Base-by-base conservation (phyloP, 2,888 invertebrate species). In the Scrobipalpa costella region DNA sequence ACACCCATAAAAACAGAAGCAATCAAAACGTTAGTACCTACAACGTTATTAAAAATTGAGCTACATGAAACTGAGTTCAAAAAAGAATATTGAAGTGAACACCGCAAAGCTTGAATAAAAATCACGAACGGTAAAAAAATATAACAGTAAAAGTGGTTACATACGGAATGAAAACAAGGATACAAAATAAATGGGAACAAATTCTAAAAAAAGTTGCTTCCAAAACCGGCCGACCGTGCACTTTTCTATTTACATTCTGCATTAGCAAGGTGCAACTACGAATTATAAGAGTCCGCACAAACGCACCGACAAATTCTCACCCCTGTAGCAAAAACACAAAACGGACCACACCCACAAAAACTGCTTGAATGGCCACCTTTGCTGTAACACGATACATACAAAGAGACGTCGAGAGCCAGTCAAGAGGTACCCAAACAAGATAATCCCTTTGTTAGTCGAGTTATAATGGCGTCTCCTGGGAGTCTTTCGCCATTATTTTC, bases 361-460 rank as follows among this genome's bases (percentile, higher is more conserved):
- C 83, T 85, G 73, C 73, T 78, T 81, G 73, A 84, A 86, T 85
- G 81, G 81, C 79, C 79, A 80, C 81, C 81, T 81, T 80, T 77
- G 69, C 73, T 76, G 88, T 85, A 88, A 88, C 84, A 82, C 83
- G 87, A 88, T 86, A 85, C 79, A 84, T 79, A 82, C 79, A 80
- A 83, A 82, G 83, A 78, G 76, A 79, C 77, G 77, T 79, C 81
- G 84, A 88, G 86, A 82, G 82, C 81, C 84, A 84, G 88, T 88
- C 89, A 88, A 90, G 89, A 89, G 88, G 87, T 87, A 88, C 86
- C 85, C 87, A 88, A 90, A 90, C 89, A 89, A 87, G 88, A 90
- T 88, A 88, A 88, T 88, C 86, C 86, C 86, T 84, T 88, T 88
- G 88, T 88, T 86, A 84, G 84, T 78, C 78, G 79, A 77, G 83